Evolutionary conservation across 2,113 vertebrate genomes (phyloP).

Genomic region (Gobius niger): DNA sequence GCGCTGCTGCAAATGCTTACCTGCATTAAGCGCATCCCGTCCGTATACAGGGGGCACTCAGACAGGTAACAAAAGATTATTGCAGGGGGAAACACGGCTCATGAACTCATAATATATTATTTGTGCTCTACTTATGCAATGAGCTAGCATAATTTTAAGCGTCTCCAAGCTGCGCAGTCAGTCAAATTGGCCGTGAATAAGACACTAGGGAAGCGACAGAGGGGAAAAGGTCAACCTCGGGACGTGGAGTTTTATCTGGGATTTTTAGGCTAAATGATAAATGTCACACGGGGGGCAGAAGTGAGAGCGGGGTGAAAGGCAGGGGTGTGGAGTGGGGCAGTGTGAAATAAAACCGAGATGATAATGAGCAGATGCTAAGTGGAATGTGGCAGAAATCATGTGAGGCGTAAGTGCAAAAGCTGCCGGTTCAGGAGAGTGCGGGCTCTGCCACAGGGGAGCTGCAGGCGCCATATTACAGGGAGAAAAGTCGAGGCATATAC

Average conservation of each 20-base stretch:
- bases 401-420: conserved; percentile 25
- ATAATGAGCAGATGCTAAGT: conserved; percentile 45
- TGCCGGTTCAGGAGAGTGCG: conserved; percentile 13
- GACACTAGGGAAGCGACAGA: conserved; percentile 13
- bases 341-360: conserved; percentile 29
- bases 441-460: conserved; percentile 21
- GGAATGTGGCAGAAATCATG: conserved; percentile 26
- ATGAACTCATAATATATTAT: conserved; percentile 16
- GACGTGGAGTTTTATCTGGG: conserved; percentile 49
- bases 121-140: conserved; percentile 3
- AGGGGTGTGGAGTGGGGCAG: conserved; percentile 3
- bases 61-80: conserved; percentile 41
- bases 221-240: conserved; percentile 69
- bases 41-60: conserved; percentile 28
- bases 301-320: not conserved
- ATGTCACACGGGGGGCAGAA: conserved; percentile 58
- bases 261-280: conserved; percentile 62
- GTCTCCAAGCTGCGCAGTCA: conserved; percentile 3
- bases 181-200: conserved; percentile 34
- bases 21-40: conserved; percentile 43
- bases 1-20: conserved; percentile 49
- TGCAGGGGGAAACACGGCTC: conserved; percentile 4
- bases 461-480: conserved; percentile 15
- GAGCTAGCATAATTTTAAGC: not conserved
- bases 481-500: conserved; percentile 17